Base-by-base conservation (phyloP, 2,113 vertebrate genomes). In the Cyprinodon variegatus region DNA sequence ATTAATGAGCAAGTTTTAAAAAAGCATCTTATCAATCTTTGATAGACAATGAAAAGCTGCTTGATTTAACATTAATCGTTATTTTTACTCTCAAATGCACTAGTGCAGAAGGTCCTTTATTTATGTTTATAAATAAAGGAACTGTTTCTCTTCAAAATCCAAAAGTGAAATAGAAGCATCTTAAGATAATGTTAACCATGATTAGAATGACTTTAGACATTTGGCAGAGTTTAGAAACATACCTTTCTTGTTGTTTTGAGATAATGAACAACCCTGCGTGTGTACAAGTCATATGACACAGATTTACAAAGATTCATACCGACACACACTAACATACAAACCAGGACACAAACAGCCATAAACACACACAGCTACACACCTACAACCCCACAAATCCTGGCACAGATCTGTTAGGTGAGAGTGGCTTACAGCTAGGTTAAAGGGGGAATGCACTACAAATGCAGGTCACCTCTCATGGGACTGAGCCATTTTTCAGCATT, bases 401-500 rank as follows among this genome's bases (percentile, higher is more conserved):
- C 77, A 85, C 65, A 77, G 77, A 84, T 86, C 70, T 93, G 90
- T 92, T 84, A 90, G 89, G 89, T 93, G 90, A 90, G 88, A 89
- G 86, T 88, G 76, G 83, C 81, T 86, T 68, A 72, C 74, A 89
- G 91, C 89, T 69, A 88, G 88, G 90, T 89, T 91, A 83, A 90
- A 89, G 85, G 85, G 88, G 85, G 71, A 78, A 69, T 79, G 69
- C 77, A 70, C 78, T 87, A 88, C 85, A 89, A 85, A 93, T 93
- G 84, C 89, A 90, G 92, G 88, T 91, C 85, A 87, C 79, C 76
- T 88, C 92, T 91, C 91, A 61, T 38, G 89, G 85, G 92, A 90
- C 75, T 46, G 15, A 63, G 65, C 43, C 48, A 66, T 86, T 74
- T 80, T 79, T 72, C 76, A 83, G 9, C 73, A 76, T 64, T 80